phyloP scores from a whole-genome alignment of 2,113 vertebrate species.

The Edolisoma coerulescens region DNA sequence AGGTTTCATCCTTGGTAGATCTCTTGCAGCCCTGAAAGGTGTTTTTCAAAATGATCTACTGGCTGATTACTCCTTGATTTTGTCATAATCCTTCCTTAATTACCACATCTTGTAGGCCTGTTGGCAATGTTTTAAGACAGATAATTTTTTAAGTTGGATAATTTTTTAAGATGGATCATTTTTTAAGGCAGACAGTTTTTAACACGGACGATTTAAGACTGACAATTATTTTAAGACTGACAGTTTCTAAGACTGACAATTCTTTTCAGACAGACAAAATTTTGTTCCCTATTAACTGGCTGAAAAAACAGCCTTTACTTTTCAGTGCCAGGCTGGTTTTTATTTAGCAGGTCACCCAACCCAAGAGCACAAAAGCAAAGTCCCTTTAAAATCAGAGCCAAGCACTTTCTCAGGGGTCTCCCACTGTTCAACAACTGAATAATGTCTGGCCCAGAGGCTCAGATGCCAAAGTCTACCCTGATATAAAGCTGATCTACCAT shows the following conservation, averaged over 20 bases:
- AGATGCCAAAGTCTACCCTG: not conserved
- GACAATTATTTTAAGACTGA: not conserved
- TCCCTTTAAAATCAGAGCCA: not conserved
- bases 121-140: not conserved
- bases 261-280: not conserved
- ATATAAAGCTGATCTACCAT: not conserved
- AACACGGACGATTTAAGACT: not conserved
- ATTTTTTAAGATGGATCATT: not conserved
- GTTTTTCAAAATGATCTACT: not conserved
- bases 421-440: not conserved
- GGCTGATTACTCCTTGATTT: not conserved
- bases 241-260: not conserved
- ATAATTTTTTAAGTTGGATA: not conserved
- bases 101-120: not conserved
- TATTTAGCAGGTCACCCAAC: not conserved
- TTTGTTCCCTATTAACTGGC: not conserved
- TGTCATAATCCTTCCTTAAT: not conserved
- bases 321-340: constrained; percentile 19
- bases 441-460: not conserved
- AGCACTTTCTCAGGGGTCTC: not conserved
- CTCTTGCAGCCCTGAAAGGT: not conserved
- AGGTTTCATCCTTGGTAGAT: not conserved
- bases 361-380: not conserved
- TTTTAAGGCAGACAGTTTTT: not conserved
- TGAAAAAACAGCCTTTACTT: not conserved